A percentile compares a stretch with the other conserved stretches of the same genome.
Conservation (phyloP, 2,113 vertebrate genomes). For the Arothron firmamentum region DNA sequence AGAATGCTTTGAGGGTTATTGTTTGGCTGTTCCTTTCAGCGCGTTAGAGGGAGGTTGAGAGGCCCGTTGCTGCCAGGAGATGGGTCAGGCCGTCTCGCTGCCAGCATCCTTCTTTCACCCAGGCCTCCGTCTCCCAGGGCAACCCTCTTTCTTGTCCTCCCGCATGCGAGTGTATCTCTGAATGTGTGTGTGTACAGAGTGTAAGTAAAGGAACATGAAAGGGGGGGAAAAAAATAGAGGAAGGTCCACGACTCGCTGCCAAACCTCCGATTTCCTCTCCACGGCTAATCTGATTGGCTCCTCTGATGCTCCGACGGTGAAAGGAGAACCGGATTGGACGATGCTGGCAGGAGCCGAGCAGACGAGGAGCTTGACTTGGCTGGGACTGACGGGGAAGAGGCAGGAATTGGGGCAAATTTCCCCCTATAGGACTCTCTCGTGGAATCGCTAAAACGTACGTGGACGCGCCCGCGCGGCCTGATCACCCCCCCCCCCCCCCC, state of each 20-base stretch:
- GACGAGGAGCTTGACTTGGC: slow-evolving; percentile 52
- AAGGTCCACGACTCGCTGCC: slow-evolving; percentile 57
- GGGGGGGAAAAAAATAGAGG: slow-evolving; percentile 39
- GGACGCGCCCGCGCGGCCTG: slow-evolving; percentile 12
- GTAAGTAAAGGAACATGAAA: slow-evolving; percentile 66
- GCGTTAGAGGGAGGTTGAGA: slow-evolving; percentile 61
- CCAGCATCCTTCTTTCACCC: slow-evolving; percentile 74
- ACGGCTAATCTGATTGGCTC: slow-evolving; percentile 73
- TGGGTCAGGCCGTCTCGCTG: slow-evolving; percentile 72
- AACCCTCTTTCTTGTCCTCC: slow-evolving; percentile 66
- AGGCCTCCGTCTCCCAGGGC: slow-evolving; percentile 73
- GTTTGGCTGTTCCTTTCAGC: slow-evolving; percentile 69
- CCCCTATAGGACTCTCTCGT: slow-evolving; percentile 42
- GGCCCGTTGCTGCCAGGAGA: slow-evolving; percentile 63
- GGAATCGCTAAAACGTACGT: slow-evolving; percentile 38
- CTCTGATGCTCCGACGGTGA: slow-evolving; percentile 57
- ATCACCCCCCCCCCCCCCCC: slow-evolving; percentile 12
- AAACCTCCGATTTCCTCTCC: slow-evolving; percentile 70
- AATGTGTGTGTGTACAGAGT: slow-evolving; percentile 32
- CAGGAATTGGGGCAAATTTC: slow-evolving; percentile 56
- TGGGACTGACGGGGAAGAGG: slow-evolving; percentile 55
- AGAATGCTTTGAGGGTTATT: slow-evolving; percentile 74
- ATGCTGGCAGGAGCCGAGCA: slow-evolving; percentile 52
- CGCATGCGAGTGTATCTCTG: slow-evolving; percentile 48
- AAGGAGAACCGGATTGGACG: slow-evolving; percentile 63